These are phyloP conservation scores for Apolygus lucorum DNA, from an alignment of 1,140 invertebrate species.

Conservation along the genomic window DNA sequence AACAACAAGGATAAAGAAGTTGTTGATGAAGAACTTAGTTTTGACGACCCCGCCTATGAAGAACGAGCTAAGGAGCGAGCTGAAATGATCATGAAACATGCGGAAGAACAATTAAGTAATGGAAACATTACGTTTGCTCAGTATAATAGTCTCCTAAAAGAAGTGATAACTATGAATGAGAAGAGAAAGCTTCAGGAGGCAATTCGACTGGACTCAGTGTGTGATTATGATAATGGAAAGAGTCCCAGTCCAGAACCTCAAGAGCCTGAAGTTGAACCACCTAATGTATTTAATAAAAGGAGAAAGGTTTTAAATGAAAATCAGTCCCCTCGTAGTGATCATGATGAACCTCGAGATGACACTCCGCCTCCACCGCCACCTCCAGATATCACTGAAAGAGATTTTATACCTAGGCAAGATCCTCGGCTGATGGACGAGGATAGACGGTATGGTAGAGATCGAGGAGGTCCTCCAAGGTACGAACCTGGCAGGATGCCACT, in stretches of 20 bases:
- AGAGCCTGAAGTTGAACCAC: background rate
- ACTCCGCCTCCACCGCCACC: conserved; percentile 11
- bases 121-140: conserved; percentile 68
- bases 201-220: conserved; percentile 56
- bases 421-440: background rate
- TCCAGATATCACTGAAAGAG: conserved; percentile 1
- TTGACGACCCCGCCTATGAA: background rate
- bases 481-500: background rate
- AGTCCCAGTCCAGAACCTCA: conserved; percentile 1
- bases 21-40: background rate
- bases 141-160: conserved; percentile 64
- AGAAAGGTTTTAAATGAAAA: background rate
- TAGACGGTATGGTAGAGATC: background rate
- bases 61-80: conserved; percentile 21
- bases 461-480: background rate
- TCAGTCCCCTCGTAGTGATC: background rate
- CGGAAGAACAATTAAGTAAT: conserved; percentile 65
- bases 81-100: conserved; percentile 60
- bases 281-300: background rate
- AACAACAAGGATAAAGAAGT: background rate
- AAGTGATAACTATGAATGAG: conserved; percentile 68
- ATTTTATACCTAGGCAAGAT: background rate
- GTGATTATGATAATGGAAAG: conserved; percentile 40
- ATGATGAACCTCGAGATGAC: conserved; percentile 1
- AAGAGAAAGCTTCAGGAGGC: conserved; percentile 66